phyloP scores from a whole-genome alignment of 2,113 vertebrate genomes.

The Malurus elegans region DNA sequence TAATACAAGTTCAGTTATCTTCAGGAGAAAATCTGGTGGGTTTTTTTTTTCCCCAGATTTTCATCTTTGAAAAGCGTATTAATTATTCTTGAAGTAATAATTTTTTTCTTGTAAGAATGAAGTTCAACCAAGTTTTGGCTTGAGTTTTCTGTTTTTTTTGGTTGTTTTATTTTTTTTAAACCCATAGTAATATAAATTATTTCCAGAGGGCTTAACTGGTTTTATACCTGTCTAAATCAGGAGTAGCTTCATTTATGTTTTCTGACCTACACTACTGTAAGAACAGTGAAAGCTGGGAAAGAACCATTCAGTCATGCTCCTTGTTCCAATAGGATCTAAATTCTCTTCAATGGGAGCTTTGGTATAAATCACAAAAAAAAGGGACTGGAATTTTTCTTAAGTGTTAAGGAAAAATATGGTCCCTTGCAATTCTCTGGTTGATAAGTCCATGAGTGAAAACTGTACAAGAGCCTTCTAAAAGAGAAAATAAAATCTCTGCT shows the following conservation, averaged over 20 bases:
- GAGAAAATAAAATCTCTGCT: background rate
- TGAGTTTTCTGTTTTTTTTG: background rate
- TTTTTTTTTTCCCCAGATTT: fast-evolving
- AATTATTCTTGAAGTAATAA: background rate
- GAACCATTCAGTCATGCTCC: background rate
- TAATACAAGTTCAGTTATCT: background rate
- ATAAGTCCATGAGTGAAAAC: background rate
- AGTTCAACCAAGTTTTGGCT: background rate
- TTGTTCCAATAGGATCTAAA: background rate
- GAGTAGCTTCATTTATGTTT: background rate
- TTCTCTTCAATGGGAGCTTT: background rate
- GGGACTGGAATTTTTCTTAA: background rate
- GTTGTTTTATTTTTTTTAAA: background rate
- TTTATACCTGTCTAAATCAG: background rate
- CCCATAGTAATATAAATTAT: background rate
- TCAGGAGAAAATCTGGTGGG: background rate
- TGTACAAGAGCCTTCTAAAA: background rate
- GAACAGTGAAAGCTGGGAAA: background rate
- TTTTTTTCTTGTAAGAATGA: background rate
- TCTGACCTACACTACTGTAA: background rate
- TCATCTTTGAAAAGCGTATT: background rate
- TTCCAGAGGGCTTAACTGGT: background rate
- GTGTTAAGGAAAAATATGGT: background rate
- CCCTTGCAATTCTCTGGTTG: background rate
- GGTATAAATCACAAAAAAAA: background rate